These are phyloP conservation scores for Bilobella aurantiaca DNA, from an alignment of 1,140 invertebrate species.

Conservation along the genomic window DNA sequence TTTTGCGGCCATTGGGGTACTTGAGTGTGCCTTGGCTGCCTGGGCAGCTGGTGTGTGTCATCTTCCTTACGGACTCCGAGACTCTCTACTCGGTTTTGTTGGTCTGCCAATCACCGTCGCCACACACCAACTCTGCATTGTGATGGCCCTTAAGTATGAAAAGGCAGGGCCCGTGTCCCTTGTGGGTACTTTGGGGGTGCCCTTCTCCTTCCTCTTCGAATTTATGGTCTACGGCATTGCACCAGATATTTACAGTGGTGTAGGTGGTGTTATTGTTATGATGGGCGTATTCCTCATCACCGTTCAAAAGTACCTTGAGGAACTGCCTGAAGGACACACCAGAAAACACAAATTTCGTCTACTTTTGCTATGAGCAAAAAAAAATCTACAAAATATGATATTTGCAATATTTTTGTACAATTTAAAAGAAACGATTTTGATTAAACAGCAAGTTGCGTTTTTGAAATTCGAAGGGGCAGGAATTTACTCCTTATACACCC, in stretches of 20 bases:
- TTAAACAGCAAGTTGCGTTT: no score
- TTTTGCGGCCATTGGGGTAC: conserved; percentile 1
- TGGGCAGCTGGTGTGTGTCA: not conserved
- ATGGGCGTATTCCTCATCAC: not conserved
- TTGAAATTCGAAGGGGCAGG: no score
- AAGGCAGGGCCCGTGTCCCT: not conserved
- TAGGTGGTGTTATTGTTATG: not conserved
- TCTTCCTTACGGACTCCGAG: not conserved
- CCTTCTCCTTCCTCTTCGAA: not conserved
- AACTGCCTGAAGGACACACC: not conserved
- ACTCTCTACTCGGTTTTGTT: not conserved
- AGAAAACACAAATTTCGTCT: not conserved
- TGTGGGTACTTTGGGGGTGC: not conserved
- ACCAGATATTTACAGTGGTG: not conserved
- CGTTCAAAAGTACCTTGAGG: not conserved
- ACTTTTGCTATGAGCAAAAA: not conserved
- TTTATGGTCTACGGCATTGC: not conserved
- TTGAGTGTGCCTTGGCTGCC: not conserved
- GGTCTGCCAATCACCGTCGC: not conserved
- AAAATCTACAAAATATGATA: no score
- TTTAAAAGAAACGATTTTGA: no score
- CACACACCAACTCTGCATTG: conserved; percentile 4
- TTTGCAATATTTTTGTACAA: no score
- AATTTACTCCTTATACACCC: no score
- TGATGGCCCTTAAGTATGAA: conserved; percentile 17